Conservation (phyloP, 2,888 invertebrate genomes). For the Sclerodermus sp. region DNA sequence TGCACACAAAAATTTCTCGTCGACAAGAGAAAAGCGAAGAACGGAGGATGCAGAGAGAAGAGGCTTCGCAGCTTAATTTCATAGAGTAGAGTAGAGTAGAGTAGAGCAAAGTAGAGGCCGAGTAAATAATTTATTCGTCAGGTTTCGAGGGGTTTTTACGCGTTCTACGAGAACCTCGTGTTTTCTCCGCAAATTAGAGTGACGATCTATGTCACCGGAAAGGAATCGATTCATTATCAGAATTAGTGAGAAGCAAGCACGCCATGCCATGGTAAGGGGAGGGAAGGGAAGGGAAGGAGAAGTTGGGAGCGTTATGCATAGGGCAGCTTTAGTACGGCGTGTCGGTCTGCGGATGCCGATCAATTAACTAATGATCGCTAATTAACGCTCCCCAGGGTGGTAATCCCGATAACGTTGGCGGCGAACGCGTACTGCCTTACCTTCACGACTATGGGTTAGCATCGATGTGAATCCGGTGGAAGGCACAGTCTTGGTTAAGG, state of each 20-base stretch:
- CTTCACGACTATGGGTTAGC: conserved; percentile 17
- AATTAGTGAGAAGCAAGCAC: conserved; percentile 37
- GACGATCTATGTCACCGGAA: too few species aligned
- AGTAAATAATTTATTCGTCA: too few species aligned
- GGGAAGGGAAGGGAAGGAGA: too few species aligned
- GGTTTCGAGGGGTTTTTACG: too few species aligned
- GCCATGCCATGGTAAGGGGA: conserved; percentile 1
- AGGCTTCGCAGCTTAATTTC: too few species aligned
- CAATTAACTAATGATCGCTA: conserved; percentile 47
- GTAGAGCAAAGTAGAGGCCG: too few species aligned
- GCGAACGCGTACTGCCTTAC: conserved; percentile 27
- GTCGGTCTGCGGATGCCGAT: conserved; percentile 38
- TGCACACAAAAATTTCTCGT: too few species aligned
- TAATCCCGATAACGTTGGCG: conserved; percentile 38
- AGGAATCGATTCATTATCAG: conserved; percentile 30
- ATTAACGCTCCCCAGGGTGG: conserved; percentile 42
- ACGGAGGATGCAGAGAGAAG: too few species aligned
- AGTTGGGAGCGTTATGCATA: neutral
- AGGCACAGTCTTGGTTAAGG: conserved; percentile 43
- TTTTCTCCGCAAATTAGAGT: too few species aligned
- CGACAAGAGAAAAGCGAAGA: too few species aligned
- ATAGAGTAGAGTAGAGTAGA: too few species aligned
- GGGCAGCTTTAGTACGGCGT: conserved; percentile 15
- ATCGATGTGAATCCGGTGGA: conserved; percentile 1
- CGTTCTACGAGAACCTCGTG: too few species aligned